Percentiles rank a stretch among this genome's conserved stretches.
Conservation (phyloP, 1,140 invertebrate species). For the Drosophila navojoa region DNA sequence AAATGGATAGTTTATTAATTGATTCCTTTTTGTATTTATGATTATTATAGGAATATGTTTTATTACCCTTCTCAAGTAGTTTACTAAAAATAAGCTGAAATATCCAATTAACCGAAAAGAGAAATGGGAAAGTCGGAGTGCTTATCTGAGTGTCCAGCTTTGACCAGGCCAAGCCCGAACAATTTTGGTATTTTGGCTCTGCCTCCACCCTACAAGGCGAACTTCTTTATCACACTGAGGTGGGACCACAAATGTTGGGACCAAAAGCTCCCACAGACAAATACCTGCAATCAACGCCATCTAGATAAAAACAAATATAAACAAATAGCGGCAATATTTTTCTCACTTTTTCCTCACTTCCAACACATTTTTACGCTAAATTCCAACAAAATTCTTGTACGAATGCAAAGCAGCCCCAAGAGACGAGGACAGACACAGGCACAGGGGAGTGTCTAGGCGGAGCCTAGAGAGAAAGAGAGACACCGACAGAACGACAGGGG, state of each 20-base stretch:
- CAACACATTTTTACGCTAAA: slow-evolving; percentile 50
- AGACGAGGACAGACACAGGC: background rate
- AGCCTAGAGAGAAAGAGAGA: background rate
- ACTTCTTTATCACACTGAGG: slow-evolving; percentile 50
- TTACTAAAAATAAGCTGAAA: background rate
- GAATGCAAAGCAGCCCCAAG: slow-evolving; percentile 43
- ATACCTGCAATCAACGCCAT: slow-evolving; percentile 78
- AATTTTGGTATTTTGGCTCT: background rate
- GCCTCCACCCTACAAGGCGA: slow-evolving; percentile 1
- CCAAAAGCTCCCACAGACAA: slow-evolving; percentile 58
- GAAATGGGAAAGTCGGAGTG: background rate
- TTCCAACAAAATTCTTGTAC: slow-evolving; percentile 45
- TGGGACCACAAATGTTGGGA: slow-evolving; percentile 18
- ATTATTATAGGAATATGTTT: too few relatives aligned
- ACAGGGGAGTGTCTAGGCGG: background rate
- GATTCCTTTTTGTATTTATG: too few relatives aligned
- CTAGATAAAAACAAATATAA: slow-evolving; percentile 79
- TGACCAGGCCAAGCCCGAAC: slow-evolving; percentile 5
- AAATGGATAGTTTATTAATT: too few relatives aligned
- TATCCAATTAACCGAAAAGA: slow-evolving; percentile 7
- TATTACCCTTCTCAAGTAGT: too few relatives aligned
- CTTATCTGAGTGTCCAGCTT: slow-evolving; percentile 29
- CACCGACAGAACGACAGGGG: background rate
- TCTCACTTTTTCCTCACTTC: slow-evolving; percentile 1
- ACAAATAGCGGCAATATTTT: slow-evolving; percentile 63